Conservation (phyloP, 2,797 vertebrate species). For the Kryptopterus vitreolus region DNA sequence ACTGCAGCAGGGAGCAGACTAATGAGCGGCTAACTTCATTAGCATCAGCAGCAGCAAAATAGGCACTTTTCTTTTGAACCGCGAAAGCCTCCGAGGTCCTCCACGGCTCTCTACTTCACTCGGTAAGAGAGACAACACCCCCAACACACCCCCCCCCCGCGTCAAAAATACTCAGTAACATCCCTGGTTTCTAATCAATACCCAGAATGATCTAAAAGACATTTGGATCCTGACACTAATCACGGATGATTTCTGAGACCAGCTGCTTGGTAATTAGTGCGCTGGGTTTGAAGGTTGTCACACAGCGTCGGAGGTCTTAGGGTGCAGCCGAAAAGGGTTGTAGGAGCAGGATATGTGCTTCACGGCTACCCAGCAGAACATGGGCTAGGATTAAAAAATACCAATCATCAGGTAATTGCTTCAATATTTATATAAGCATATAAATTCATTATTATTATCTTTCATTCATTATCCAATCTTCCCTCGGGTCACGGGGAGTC, state of each 20-base stretch:
- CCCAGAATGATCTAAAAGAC: not conserved
- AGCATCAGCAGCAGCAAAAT: constrained; percentile 32
- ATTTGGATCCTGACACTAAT: not conserved
- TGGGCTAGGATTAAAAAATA: not conserved
- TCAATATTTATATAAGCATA: no score
- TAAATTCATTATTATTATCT: no score
- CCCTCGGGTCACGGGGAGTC: no score
- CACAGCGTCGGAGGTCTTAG: not conserved
- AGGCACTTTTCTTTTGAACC: constrained; percentile 27
- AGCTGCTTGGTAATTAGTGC: not conserved
- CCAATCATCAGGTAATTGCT: not conserved
- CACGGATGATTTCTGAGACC: not conserved
- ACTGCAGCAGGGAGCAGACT: constrained; percentile 41
- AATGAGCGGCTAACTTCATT: constrained; percentile 51
- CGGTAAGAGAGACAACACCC: not conserved
- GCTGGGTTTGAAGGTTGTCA: not conserved
- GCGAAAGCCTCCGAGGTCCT: not conserved
- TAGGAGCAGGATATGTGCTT: not conserved
- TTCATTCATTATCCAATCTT: no score
- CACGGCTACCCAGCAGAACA: not conserved
- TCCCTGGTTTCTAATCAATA: constrained; percentile 1
- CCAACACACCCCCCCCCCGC: no score
- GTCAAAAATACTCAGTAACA: not conserved
- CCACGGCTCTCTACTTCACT: not conserved
- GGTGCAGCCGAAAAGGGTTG: not conserved